A percentile compares a stretch with the other conserved stretches of the same genome.
These are phyloP conservation scores for Tuta absoluta DNA, from an alignment of 2,888 invertebrate genomes.

Conservation along the genomic window DNA sequence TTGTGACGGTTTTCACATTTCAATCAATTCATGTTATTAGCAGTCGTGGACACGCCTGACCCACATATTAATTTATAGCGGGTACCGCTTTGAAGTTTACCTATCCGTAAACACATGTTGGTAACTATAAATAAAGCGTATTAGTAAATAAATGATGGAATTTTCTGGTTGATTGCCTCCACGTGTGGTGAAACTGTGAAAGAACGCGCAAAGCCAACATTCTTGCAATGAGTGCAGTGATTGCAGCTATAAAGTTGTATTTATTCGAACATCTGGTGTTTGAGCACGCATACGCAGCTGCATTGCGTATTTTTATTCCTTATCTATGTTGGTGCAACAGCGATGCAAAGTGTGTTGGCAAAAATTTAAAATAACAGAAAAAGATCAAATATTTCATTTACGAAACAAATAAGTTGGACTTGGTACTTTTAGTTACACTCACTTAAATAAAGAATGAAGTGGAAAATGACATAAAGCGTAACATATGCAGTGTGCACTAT, in stretches of 20 bases:
- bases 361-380: too few relatives aligned
- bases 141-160: conserved; percentile 5
- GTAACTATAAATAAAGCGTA: background rate
- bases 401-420: too few relatives aligned
- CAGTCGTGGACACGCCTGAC: background rate
- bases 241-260: conserved; percentile 39
- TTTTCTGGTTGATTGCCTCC: conserved; percentile 20
- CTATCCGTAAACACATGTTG: conserved; percentile 1
- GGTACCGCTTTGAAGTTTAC: conserved; percentile 7
- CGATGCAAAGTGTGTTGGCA: background rate
- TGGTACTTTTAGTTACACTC: too few relatives aligned
- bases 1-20: background rate
- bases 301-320: conserved; percentile 1
- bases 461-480: too few relatives aligned
- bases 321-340: conserved; percentile 8
- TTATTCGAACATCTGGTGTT: conserved; percentile 38
- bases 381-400: too few relatives aligned
- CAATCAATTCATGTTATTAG: background rate
- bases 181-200: conserved; percentile 44
- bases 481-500: too few relatives aligned
- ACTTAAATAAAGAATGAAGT: too few relatives aligned
- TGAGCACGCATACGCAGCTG: background rate
- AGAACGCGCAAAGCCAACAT: conserved; percentile 42
- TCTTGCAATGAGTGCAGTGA: conserved; percentile 27
- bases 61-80: background rate